Evolutionary conservation across 2,797 vertebrate genomes (phyloP), one percentile per base, ranked within the genome.

Genomic region (Onychomys leucogaster): DNA sequence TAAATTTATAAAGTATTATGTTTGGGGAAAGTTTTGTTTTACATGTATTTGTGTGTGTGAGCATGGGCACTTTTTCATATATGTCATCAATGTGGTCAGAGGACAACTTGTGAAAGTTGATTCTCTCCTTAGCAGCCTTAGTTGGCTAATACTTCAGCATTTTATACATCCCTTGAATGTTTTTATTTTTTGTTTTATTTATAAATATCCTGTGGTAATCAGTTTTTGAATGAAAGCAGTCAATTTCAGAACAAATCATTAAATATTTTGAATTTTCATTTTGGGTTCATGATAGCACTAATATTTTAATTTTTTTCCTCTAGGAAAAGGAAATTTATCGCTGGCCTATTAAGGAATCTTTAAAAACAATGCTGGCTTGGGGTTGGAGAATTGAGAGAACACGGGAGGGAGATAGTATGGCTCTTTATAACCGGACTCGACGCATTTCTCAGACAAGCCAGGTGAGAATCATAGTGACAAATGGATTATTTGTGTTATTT

Each of bases 281-380:
- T 81, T 34, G 4, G 84, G 16, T 83, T 94, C 29, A 5, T 77
- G 2, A 49, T 43, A 41, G 25, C 4, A 6, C 41, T n/a, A 17
- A n/a, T 7, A 0, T 71, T 83, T 5, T 16, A 11, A 34, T 14
- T 43, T 17, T 21, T 88, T 83, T 27, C 67, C 83, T 82, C 37
- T 95, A 99, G 99, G 99, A 99, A 97, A 99, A 99, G 98, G 99
- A 99, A 98, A 98, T 98, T 69, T 99, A 99, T 97, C 99, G 99
- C 57, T 99, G 99, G 99, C 99, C 99, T 19, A 99, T 99, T 97
- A 99, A 99, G 98, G 99, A 99, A 94, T 99, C 99, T 73, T 98
- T 99, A 69, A 99, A 99, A 98, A 99, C 99, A 2, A 99, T 99
- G 99, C 96, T 99, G 97, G 99, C 99, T 0, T 99, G 99, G 99